A percentile compares a stretch with the other conserved stretches of the same genome.
phyloP scores from a whole-genome alignment of 2,797 vertebrate species.

The Lemur catta region DNA sequence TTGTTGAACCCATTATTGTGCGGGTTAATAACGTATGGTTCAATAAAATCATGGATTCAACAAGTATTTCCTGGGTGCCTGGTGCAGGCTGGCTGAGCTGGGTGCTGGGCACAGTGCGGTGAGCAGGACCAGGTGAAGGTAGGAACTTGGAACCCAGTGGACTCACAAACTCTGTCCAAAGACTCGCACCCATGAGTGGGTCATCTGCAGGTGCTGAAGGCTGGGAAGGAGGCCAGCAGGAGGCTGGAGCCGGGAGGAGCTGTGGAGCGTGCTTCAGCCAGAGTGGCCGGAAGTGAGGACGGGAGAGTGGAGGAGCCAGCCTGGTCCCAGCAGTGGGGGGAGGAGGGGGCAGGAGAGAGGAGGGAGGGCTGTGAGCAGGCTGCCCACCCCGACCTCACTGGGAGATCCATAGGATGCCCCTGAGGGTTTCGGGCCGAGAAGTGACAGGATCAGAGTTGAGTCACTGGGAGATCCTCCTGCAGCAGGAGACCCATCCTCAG shows the following conservation, averaged over 20 bases:
- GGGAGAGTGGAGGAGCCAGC: background rate
- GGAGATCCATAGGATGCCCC: background rate
- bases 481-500: background rate
- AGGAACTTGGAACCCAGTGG: background rate
- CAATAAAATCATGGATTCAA: background rate
- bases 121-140: background rate
- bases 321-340: background rate
- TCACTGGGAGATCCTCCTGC: background rate
- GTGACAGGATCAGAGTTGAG: background rate
- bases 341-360: no score
- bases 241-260: background rate
- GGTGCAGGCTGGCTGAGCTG: background rate
- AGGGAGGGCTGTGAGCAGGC: background rate
- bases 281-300: background rate
- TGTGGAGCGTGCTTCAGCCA: background rate
- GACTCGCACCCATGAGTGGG: fast-evolving
- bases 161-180: background rate
- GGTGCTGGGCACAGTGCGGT: background rate
- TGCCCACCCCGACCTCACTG: background rate
- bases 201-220: background rate
- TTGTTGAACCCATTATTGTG: background rate
- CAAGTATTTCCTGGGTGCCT: background rate
- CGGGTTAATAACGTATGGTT: background rate
- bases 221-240: background rate
- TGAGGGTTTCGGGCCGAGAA: background rate